A percentile compares a stretch with the other conserved stretches of the same genome.
Conservation (phyloP, 2,888 invertebrate genomes). For the Dicyrtoma fusca region DNA sequence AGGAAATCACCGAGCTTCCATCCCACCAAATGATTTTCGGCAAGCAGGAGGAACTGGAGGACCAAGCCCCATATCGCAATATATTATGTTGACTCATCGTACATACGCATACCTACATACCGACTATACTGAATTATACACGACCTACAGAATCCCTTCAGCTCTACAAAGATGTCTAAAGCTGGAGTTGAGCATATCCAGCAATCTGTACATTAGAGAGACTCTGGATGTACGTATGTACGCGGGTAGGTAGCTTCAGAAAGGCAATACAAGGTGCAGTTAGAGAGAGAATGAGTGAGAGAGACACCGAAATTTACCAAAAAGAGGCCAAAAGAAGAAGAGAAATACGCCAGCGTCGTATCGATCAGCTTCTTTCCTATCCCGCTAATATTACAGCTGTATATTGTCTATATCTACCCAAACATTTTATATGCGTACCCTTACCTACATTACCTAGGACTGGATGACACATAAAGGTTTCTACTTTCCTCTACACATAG, state of each 20-base stretch:
- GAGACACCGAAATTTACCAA: constrained; percentile 19
- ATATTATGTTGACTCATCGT: not conserved
- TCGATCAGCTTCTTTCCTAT: constrained; percentile 34
- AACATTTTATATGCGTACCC: constrained; percentile 20
- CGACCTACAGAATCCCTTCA: too few relatives aligned
- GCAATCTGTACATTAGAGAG: too few relatives aligned
- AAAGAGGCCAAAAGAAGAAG: constrained; percentile 35
- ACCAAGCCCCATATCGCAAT: constrained; percentile 9
- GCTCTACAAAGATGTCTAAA: too few relatives aligned
- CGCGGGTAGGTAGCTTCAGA: too few relatives aligned
- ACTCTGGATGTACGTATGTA: too few relatives aligned
- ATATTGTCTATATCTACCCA: not conserved
- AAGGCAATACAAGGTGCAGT: too few relatives aligned
- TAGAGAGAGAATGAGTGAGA: not conserved
- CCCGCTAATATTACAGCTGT: not conserved
- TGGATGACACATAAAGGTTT: too few relatives aligned
- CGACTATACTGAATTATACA: too few relatives aligned
- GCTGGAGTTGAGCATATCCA: too few relatives aligned
- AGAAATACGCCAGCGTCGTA: constrained; percentile 36
- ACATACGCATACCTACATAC: not conserved
- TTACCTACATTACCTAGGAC: not conserved
- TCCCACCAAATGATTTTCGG: constrained; percentile 23
- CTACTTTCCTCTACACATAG: too few relatives aligned
- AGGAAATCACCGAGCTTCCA: constrained; percentile 26
- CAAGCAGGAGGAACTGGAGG: constrained; percentile 23